phyloP scores from a whole-genome alignment of 2,113 vertebrate genomes.

The Tupaia tana region DNA sequence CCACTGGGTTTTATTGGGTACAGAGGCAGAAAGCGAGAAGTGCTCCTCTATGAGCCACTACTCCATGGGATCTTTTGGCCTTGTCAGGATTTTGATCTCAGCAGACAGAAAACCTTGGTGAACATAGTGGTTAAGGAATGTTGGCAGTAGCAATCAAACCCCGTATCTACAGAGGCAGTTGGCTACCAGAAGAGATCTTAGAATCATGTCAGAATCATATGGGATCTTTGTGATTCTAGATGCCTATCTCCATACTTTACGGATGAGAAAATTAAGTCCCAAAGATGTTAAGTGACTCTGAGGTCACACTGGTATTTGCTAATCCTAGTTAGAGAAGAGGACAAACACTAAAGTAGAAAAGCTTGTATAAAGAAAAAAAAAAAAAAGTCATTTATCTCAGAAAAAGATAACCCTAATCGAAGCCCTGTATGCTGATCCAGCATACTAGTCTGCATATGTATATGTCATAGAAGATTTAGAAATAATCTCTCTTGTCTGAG shows the following conservation, averaged over 20 bases:
- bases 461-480: conserved; percentile 28
- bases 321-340: background rate
- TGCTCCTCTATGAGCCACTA: background rate
- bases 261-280: conserved; percentile 12
- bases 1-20: background rate
- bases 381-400: background rate
- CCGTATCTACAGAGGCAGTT: background rate
- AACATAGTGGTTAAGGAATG: background rate
- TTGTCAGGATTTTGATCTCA: background rate
- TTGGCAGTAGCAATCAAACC: background rate
- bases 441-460: conserved; percentile 3
- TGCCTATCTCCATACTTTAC: background rate
- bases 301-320: background rate
- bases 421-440: background rate
- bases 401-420: background rate
- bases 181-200: background rate
- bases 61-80: background rate
- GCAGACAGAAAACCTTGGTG: background rate
- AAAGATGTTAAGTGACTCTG: background rate
- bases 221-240: background rate
- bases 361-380: background rate
- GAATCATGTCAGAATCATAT: background rate
- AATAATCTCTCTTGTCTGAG: conserved; percentile 57
- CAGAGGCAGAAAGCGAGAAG: background rate
- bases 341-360: background rate